A percentile compares a stretch with the other conserved stretches of the same genome.
Conservation (phyloP, 1,140 invertebrate genomes). For the Dendrolimus kikuchii region DNA sequence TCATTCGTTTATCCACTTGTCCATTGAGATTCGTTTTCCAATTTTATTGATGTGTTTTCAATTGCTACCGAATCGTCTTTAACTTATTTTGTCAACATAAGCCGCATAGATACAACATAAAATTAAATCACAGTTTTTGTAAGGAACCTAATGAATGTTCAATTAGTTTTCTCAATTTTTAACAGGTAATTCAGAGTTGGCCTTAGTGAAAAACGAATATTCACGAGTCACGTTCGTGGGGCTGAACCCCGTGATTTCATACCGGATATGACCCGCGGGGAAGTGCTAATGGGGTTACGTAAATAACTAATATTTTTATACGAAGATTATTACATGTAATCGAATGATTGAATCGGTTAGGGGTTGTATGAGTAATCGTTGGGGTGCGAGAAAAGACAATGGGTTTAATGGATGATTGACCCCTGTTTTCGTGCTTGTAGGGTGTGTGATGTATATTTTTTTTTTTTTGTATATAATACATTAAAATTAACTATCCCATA, state of each 20-base stretch:
- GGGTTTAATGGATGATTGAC: constrained; percentile 1
- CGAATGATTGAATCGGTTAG: constrained; percentile 18
- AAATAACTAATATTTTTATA: constrained; percentile 29
- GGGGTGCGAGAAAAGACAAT: constrained; percentile 8
- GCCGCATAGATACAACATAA: no score
- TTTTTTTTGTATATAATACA: no score
- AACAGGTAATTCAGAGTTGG: no score
- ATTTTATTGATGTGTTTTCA: not conserved
- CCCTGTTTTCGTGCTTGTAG: not conserved
- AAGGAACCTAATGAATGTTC: no score
- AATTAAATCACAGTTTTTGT: no score
- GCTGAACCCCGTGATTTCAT: constrained; percentile 38
- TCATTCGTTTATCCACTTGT: not conserved
- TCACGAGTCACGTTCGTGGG: constrained; percentile 28
- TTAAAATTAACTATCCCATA: no score
- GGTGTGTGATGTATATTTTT: no score
- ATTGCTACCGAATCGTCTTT: not conserved
- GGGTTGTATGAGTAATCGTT: constrained; percentile 6
- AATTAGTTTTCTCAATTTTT: no score
- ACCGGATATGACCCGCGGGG: constrained; percentile 54
- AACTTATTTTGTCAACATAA: no score
- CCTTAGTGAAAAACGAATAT: not conserved
- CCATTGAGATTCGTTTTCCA: not conserved
- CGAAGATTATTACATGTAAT: constrained; percentile 29
- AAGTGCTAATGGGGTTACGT: constrained; percentile 50